phyloP scores from a whole-genome alignment of 2,888 invertebrate genomes.

The Stratiomys singularior region DNA sequence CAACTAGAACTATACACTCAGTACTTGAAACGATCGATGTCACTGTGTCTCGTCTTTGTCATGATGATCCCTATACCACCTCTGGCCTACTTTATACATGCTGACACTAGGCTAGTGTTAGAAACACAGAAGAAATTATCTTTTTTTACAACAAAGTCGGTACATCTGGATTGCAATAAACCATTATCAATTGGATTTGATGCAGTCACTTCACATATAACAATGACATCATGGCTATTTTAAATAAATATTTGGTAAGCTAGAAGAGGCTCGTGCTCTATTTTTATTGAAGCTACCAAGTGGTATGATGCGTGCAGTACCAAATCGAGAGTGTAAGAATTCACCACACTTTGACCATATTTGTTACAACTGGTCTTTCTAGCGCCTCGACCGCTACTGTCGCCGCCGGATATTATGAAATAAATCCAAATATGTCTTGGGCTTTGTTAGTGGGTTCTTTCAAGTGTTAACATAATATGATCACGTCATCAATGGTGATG shows the following conservation, averaged over 20 bases:
- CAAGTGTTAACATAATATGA: not conserved
- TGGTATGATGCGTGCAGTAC: not conserved
- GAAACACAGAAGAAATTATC: not conserved
- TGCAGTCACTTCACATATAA: not conserved
- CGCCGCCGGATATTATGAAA: conserved; percentile 23
- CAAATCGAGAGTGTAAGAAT: not conserved
- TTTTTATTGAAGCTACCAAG: not conserved
- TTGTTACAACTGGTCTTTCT: not conserved
- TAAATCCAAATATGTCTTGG: not conserved
- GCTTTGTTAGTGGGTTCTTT: not conserved
- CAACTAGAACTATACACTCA: not conserved
- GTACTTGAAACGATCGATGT: not conserved
- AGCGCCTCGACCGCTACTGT: not conserved
- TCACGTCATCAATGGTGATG: conserved; percentile 13
- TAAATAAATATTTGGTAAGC: not conserved
- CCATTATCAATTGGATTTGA: not conserved
- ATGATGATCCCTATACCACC: conserved; percentile 25
- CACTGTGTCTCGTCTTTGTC: conserved; percentile 1
- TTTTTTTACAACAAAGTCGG: not conserved
- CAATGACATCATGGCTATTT: conserved; percentile 21
- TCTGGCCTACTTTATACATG: conserved; percentile 10
- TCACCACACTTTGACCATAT: not conserved
- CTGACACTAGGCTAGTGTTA: no score
- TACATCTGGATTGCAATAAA: conserved; percentile 18
- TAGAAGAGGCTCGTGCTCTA: not conserved